Conservation (phyloP, 2,888 invertebrate genomes). For the Busseola fusca region DNA sequence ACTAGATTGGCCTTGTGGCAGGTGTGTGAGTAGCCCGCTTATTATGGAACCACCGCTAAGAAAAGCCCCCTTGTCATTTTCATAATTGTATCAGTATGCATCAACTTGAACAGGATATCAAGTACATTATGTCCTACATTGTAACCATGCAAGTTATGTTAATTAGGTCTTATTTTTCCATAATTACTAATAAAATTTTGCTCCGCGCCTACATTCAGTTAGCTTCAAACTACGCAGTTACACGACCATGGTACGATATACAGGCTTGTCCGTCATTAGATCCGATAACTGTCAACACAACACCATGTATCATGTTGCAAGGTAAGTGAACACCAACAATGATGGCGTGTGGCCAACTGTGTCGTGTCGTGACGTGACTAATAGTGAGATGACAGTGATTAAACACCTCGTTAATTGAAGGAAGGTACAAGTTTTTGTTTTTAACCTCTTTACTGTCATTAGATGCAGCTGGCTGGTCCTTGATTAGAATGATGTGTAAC, state of each 20-base stretch:
- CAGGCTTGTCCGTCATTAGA: slow-evolving; percentile 38
- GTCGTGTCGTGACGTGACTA: slow-evolving; percentile 57
- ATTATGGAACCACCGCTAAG: not conserved
- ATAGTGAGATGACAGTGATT: slow-evolving; percentile 44
- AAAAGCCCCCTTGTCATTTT: not conserved
- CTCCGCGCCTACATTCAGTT: slow-evolving; percentile 11
- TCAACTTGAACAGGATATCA: slow-evolving; percentile 7
- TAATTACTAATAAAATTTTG: slow-evolving; percentile 14
- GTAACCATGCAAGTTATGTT: slow-evolving; percentile 13
- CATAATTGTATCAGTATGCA: not conserved
- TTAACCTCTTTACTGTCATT: slow-evolving; percentile 21
- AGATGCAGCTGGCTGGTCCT: not conserved
- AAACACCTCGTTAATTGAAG: slow-evolving; percentile 44
- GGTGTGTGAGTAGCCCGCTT: too few relatives aligned
- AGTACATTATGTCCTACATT: slow-evolving; percentile 4
- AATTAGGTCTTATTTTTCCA: slow-evolving; percentile 34
- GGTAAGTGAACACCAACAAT: slow-evolving; percentile 65
- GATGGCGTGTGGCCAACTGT: slow-evolving; percentile 71
- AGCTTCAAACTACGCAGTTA: slow-evolving; percentile 46
- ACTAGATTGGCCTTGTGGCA: too few relatives aligned
- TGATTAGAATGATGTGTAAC: not conserved
- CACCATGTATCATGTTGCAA: slow-evolving; percentile 61
- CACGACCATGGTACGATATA: slow-evolving; percentile 27
- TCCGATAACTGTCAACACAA: slow-evolving; percentile 49
- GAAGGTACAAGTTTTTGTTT: slow-evolving; percentile 25